Base-by-base conservation (phyloP, 1,140 invertebrate genomes). In the Hyphantria cunea region DNA sequence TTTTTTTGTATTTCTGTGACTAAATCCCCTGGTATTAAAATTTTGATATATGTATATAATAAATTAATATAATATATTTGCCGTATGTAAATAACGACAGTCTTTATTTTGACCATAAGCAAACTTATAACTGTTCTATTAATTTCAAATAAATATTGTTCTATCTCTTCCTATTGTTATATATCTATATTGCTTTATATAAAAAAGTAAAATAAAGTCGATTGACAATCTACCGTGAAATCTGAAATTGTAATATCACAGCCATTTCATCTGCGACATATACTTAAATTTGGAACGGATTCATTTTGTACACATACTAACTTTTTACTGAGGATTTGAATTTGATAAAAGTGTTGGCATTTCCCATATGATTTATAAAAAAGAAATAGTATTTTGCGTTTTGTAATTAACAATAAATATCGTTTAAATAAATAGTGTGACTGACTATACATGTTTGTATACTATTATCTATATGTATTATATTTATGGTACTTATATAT, bases 321-420 rank as follows among this genome's bases (percentile, higher is more conserved):
- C 60, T 37, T 48, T 39, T 32, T 39, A 51, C 11, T 15, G 33
- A 58, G 15, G 8, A 58, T 48, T 51, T 34, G 31, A 48, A 14
- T 48, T 42, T 55, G 31, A 64, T 65, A 60, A 52, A 41, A 52
- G 15, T 15, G 53, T 48, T 68, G 37, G 52, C 59, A 65, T 50
- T 63, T 52, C 44, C 65, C 56, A 48, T 42, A 48, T 62, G 66
- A 56, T 64, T 51, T 32, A 56, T 25, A 25, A 25, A 25, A 25
- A 25, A 25, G 1, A 56, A 33, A 58, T 14, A 47, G 53, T 49
- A 33, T 63, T 72, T 73, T 80, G 64, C 70, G 68, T 76, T 48
- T 78, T 76, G 67, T 76, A 42, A 78, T 78, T 80, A 80, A 78
- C 72, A 62, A 74, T 69, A 70, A 54, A 25, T 47, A 54, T 25